A percentile compares a stretch with the other conserved stretches of the same genome.
Conservation (phyloP, 1,140 invertebrate species). For the Aporrectodea caliginosa region DNA sequence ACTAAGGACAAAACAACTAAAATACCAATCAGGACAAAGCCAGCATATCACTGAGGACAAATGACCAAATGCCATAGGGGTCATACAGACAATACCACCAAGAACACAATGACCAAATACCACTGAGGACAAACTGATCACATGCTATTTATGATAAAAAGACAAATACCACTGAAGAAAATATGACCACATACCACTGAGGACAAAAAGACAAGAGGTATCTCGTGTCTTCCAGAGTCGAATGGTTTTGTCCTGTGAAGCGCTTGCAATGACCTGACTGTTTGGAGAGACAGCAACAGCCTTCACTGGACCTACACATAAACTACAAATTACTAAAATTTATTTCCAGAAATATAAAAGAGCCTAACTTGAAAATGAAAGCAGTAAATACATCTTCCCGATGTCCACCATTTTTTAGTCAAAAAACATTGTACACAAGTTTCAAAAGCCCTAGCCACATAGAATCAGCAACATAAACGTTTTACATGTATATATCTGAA, state of each 20-base stretch:
- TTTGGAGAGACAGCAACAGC: constrained; percentile 47
- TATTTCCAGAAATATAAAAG: neutral
- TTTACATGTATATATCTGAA: too few species aligned
- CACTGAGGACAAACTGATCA: too few species aligned
- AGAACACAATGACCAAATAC: too few species aligned
- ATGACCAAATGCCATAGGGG: too few species aligned
- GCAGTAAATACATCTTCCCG: neutral
- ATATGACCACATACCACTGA: too few species aligned
- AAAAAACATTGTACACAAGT: neutral
- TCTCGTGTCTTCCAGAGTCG: constrained; percentile 49
- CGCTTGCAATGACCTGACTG: constrained; percentile 50
- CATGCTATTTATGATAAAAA: too few species aligned
- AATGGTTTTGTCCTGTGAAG: constrained; percentile 51
- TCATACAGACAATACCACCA: too few species aligned
- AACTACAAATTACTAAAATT: neutral
- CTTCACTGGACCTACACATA: constrained; percentile 46
- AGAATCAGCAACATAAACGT: too few species aligned
- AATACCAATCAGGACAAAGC: too few species aligned
- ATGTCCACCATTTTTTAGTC: neutral
- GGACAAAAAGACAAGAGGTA: constrained; percentile 40
- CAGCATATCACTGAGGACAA: too few species aligned
- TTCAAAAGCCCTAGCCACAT: neutral
- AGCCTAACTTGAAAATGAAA: neutral
- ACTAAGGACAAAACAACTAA: too few species aligned
- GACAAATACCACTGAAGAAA: too few species aligned